Base-by-base conservation (phyloP, 2,113 vertebrate species). In the Notiomystis cincta region DNA sequence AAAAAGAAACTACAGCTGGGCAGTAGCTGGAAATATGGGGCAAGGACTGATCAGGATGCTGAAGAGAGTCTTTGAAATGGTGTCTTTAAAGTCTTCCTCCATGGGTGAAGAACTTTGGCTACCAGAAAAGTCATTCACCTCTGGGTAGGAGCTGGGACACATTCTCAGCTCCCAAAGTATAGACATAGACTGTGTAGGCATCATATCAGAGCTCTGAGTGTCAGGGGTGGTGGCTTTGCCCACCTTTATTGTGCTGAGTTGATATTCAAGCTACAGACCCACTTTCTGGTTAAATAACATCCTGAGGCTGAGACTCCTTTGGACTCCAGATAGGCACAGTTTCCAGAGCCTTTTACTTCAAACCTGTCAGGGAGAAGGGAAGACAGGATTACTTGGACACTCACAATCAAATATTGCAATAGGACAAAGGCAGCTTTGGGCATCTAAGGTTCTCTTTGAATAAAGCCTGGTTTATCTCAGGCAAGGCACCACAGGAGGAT, bases 321-420 rank as follows among this genome's bases (percentile, higher is more conserved):
- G 25, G 95, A 42, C 15, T 91, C 93, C 45, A 96, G 91, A 40
- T 96, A 96, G 58, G 95, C 96, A 91, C 96, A 96, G 54, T 31
- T 42, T 53, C 96, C 96, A 83, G 91, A 96, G n/a, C 89, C 95
- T 91, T 91, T 96, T 19, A 96, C 91, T 89, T 91, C 83, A 83
- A 64, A 45, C 67, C 96, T 96, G 87, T 28, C 66, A 70, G 23
- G 51, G 12, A 89, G 58, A 95, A 91, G 5, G 24, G 71, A 58
- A 87, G 54, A 81, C 38, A 89, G 0, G 1, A 50, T 96, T 87
- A 96, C 64, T 83, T 28, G 9, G 45, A 80, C 17, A 70, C 7
- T 31, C 50, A 37, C 15, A 40, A 28, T 31, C 37, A 76, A 86
- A 73, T 44, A 76, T 15, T 8, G 40, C 40, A 67, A 15, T 1